A percentile compares a stretch with the other conserved stretches of the same genome.
Evolutionary conservation across 1,140 invertebrate species (phyloP).

Genomic region (Caerostris extrusa): DNA sequence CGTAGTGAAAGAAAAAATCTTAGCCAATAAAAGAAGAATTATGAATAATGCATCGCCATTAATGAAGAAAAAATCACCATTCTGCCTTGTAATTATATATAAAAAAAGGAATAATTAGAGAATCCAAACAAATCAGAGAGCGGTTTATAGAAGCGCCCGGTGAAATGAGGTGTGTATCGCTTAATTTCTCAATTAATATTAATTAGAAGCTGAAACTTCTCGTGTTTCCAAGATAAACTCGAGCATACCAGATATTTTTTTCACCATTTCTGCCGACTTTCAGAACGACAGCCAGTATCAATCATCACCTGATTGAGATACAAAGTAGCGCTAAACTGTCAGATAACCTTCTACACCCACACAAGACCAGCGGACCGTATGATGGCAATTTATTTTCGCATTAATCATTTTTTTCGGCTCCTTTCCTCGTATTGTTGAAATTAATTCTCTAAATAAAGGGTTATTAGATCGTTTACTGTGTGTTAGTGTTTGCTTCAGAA

Average conservation of each 20-base stretch:
- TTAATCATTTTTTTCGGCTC: conserved; percentile 25
- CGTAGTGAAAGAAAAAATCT: too few relatives aligned
- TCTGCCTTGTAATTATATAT: conserved; percentile 13
- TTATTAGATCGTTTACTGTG: too few relatives aligned
- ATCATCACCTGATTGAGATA: conserved; percentile 54
- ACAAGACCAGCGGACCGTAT: not conserved
- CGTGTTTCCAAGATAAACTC: conserved; percentile 3
- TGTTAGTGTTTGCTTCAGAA: too few relatives aligned
- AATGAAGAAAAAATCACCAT: not conserved
- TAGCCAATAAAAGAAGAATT: not conserved
- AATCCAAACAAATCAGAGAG: not conserved
- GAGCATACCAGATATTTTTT: not conserved
- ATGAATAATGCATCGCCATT: conserved; percentile 4
- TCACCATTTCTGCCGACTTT: not conserved
- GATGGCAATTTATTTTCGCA: conserved; percentile 53
- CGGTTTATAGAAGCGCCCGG: not conserved
- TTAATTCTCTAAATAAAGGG: too few relatives aligned
- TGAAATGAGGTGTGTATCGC: not conserved
- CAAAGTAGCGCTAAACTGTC: conserved; percentile 36
- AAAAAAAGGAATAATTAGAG: not conserved
- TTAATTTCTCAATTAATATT: conserved; percentile 43
- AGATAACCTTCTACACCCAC: conserved; percentile 49
- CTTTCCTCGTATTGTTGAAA: conserved; percentile 14
- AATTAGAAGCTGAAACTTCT: conserved; percentile 1
- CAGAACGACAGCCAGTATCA: conserved; percentile 13